Conservation (phyloP, 37 sponge, comb jelly and placozoan genomes). For the Agelas oroides region DNA sequence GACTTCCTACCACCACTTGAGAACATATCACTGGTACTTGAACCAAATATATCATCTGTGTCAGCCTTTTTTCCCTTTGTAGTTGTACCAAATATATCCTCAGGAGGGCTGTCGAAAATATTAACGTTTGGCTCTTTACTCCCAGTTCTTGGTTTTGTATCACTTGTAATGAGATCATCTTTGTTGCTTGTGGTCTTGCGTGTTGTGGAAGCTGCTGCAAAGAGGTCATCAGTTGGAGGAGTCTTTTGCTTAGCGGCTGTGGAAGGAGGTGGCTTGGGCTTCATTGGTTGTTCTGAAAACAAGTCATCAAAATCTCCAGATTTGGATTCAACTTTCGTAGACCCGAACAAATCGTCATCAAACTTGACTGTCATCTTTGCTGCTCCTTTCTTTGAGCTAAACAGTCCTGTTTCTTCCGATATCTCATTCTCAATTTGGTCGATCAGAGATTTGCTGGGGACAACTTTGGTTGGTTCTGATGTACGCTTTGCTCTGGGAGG, state of each 20-base stretch:
- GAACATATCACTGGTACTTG: too few relatives aligned
- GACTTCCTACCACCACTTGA: too few relatives aligned
- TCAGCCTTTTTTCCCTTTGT: too few relatives aligned
- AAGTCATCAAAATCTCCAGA: constrained; percentile 5
- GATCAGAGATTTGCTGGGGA: not conserved
- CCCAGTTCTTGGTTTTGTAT: not conserved
- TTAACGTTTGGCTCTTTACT: constrained; percentile 8
- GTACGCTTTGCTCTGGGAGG: too few relatives aligned
- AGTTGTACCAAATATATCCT: constrained; percentile 24
- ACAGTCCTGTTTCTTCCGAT: constrained; percentile 22
- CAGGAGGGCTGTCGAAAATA: constrained; percentile 48
- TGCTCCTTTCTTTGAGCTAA: not conserved
- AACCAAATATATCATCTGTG: too few relatives aligned
- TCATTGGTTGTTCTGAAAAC: constrained; percentile 5
- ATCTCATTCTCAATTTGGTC: constrained; percentile 30
- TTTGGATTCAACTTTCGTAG: not conserved
- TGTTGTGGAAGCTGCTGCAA: not conserved
- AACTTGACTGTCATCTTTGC: not conserved
- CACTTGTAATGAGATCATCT: constrained; percentile 15
- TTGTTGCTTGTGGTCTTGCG: constrained; percentile 7
- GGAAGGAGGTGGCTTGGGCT: not conserved
- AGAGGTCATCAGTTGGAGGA: constrained; percentile 14
- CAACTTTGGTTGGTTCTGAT: too few relatives aligned
- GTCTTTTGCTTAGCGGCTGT: not conserved
- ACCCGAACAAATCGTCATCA: constrained; percentile 36